phyloP scores from a whole-genome alignment of 1,140 invertebrate genomes.

The Tetramorium parvispinum region DNA sequence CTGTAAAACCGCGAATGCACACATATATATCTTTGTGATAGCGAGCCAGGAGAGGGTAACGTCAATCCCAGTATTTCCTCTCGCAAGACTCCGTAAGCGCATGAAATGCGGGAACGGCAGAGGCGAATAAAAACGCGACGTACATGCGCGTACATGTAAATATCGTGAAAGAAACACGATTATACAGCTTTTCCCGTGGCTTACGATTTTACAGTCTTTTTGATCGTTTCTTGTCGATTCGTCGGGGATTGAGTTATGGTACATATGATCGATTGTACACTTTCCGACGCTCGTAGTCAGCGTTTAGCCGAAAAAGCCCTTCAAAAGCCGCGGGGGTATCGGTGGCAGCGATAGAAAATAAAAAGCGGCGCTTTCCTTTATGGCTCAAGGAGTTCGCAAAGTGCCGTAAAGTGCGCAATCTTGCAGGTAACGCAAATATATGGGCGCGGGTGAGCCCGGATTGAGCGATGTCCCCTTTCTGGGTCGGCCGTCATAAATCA shows the following conservation, averaged over 20 bases:
- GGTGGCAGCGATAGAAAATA: slow-evolving; percentile 15
- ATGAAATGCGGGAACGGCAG: background rate
- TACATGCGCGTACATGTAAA: background rate
- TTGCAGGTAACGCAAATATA: slow-evolving; percentile 50
- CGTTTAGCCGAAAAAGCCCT: background rate
- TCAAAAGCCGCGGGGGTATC: slow-evolving; percentile 5
- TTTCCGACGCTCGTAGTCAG: background rate
- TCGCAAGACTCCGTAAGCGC: background rate
- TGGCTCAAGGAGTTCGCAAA: background rate
- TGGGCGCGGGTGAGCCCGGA: slow-evolving; percentile 22
- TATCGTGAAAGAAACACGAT: slow-evolving; percentile 10
- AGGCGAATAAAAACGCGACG: background rate
- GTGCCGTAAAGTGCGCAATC: slow-evolving; percentile 45
- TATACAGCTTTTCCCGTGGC: background rate
- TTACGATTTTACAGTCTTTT: background rate
- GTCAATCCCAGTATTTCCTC: background rate
- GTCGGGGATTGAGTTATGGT: slow-evolving; percentile 7
- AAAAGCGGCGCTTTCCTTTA: background rate
- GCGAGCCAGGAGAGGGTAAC: background rate
- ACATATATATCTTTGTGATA: background rate
- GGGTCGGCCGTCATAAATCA: slow-evolving; percentile 51
- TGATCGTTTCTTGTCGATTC: background rate
- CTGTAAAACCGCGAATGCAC: background rate
- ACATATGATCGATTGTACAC: slow-evolving; percentile 11
- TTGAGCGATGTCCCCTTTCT: slow-evolving; percentile 51